Percentiles rank a stretch among this genome's conserved stretches.
phyloP scores from a whole-genome alignment of 2,797 vertebrate species.

The Schizothorax lantsangensis region DNA sequence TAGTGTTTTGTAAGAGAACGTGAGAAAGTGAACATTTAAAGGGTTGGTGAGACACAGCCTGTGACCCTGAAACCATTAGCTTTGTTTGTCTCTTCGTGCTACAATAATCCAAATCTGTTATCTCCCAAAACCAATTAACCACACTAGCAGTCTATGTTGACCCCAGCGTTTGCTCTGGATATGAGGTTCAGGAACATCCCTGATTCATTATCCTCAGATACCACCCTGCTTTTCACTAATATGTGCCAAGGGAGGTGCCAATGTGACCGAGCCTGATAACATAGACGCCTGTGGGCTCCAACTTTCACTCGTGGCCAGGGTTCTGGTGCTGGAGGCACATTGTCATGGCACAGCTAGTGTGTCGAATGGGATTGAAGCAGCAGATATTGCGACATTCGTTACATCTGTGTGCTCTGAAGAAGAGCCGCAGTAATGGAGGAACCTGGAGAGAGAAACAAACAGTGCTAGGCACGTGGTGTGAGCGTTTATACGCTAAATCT shows the following conservation, averaged over 20 bases:
- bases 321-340: constrained; percentile 57
- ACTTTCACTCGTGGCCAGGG: constrained; percentile 44
- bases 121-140: constrained; percentile 82
- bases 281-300: constrained; percentile 50
- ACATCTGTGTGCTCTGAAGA: constrained; percentile 49
- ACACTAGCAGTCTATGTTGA: constrained; percentile 73
- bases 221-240: constrained; percentile 58
- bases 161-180: constrained; percentile 75
- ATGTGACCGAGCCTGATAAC: constrained; percentile 77
- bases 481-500: background rate
- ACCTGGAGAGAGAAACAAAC: constrained; percentile 12
- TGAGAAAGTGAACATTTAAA: background rate
- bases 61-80: constrained; percentile 76
- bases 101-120: constrained; percentile 77
- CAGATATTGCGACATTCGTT: constrained; percentile 40
- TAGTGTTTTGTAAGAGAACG: background rate
- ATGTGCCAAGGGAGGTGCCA: constrained; percentile 67
- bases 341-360: constrained; percentile 48
- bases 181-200: constrained; percentile 71
- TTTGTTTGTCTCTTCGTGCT: constrained; percentile 68
- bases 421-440: background rate
- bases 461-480: background rate
- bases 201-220: constrained; percentile 61
- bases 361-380: constrained; percentile 60
- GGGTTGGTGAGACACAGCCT: constrained; percentile 11